Percentiles rank a stretch among this genome's conserved stretches.
Evolutionary conservation across 2,888 invertebrate species (phyloP).

Genomic region (Parochlus steinenii): DNA sequence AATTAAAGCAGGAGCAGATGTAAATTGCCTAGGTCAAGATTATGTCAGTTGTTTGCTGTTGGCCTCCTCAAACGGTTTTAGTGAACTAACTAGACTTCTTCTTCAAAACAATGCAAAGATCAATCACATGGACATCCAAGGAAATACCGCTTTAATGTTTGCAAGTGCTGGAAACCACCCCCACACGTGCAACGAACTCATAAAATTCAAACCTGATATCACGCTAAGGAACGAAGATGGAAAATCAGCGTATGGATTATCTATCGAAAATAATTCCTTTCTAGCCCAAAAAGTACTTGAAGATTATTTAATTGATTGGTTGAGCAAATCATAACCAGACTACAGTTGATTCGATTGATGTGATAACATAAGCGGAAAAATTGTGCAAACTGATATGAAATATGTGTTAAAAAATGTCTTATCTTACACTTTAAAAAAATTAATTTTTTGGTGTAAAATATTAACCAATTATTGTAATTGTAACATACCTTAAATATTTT

Average conservation of each 20-base stretch:
- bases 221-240: constrained; percentile 64
- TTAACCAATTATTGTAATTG: too few species aligned
- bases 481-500: too few species aligned
- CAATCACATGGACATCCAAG: constrained; percentile 71
- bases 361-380: too few species aligned
- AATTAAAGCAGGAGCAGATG: constrained; percentile 50
- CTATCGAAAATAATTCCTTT: constrained; percentile 44
- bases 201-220: constrained; percentile 65
- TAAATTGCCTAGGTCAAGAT: constrained; percentile 58
- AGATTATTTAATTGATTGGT: too few species aligned
- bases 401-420: too few species aligned
- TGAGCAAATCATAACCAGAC: too few species aligned
- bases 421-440: too few species aligned
- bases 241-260: constrained; percentile 70
- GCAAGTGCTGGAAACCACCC: constrained; percentile 81
- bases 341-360: too few species aligned
- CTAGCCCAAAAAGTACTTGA: constrained; percentile 62
- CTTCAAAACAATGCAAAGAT: constrained; percentile 61
- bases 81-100: constrained; percentile 69
- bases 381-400: too few species aligned
- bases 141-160: constrained; percentile 82
- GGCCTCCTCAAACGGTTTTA: constrained; percentile 76
- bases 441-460: too few species aligned
- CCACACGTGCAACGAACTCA: constrained; percentile 70
- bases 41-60: constrained; percentile 66